phyloP scores from a whole-genome alignment of 2,797 vertebrate species.

The Cyprinodon diabolis region DNA sequence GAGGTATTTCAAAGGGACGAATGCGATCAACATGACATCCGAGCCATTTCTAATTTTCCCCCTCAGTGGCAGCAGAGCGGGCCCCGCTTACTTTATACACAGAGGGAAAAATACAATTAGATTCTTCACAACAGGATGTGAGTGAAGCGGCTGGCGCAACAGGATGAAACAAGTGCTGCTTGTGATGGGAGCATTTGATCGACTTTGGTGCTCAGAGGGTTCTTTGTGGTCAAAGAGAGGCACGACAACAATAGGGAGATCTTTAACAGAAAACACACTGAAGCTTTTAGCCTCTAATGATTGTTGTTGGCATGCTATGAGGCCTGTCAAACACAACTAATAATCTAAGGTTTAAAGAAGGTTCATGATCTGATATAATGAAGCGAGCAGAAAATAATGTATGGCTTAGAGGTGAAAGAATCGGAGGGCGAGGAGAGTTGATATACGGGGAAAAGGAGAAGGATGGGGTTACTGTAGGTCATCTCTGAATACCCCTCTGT shows the following conservation, averaged over 20 bases:
- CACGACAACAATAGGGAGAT: neutral
- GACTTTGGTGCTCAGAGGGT: slow-evolving; percentile 1
- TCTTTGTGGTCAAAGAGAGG: slow-evolving; percentile 4
- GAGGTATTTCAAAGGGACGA: slow-evolving; percentile 63
- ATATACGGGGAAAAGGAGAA: slow-evolving; percentile 3
- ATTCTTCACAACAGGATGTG: slow-evolving; percentile 41
- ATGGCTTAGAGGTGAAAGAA: slow-evolving; percentile 6
- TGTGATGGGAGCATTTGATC: slow-evolving; percentile 14
- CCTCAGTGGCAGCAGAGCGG: slow-evolving; percentile 52
- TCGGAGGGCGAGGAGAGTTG: neutral
- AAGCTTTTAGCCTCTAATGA: neutral
- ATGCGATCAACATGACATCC: slow-evolving; percentile 56
- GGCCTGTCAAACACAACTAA: neutral
- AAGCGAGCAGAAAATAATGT: slow-evolving; percentile 18
- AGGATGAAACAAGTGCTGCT: slow-evolving; percentile 41
- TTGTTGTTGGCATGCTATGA: neutral
- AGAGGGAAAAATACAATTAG: slow-evolving; percentile 55
- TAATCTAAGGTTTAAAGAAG: slow-evolving; percentile 1
- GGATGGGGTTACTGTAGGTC: neutral
- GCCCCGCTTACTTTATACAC: slow-evolving; percentile 50
- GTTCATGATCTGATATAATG: slow-evolving; percentile 8
- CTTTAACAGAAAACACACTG: neutral
- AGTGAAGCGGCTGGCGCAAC: slow-evolving; percentile 54
- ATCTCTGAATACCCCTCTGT: neutral
- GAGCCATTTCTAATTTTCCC: slow-evolving; percentile 69